Percentiles rank a stretch among this genome's conserved stretches.
These are phyloP conservation scores for Cryptotermes secundus DNA, from an alignment of 1,140 invertebrate species.

Conservation along the genomic window DNA sequence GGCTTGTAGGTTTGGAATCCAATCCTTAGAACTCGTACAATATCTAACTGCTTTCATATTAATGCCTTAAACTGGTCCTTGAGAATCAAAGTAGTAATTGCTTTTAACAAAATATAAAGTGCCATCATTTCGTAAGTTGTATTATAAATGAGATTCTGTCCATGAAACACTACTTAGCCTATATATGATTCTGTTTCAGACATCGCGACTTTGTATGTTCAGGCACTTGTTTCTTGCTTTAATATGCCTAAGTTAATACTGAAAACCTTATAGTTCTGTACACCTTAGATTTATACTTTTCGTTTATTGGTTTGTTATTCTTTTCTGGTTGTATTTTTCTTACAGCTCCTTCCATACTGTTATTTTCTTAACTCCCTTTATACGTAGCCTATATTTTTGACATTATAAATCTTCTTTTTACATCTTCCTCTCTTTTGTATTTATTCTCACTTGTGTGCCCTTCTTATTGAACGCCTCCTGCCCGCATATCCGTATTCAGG, in stretches of 20 bases:
- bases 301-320: neutral
- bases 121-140: neutral
- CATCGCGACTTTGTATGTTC: neutral
- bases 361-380: neutral
- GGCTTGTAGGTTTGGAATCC: neutral
- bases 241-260: neutral
- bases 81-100: neutral
- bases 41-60: neutral
- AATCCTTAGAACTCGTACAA: neutral
- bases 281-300: neutral
- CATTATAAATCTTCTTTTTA: neutral
- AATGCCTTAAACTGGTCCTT: constrained; percentile 13
- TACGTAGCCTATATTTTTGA: neutral
- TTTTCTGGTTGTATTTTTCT: neutral
- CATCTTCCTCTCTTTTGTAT: neutral
- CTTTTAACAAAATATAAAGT: constrained; percentile 2
- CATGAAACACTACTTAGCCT: neutral
- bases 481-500: neutral
- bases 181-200: neutral
- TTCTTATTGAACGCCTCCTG: no score
- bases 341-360: neutral
- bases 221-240: neutral
- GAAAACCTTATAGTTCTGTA: neutral
- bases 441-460: neutral
- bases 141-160: neutral